Percentiles rank a stretch among this genome's conserved stretches.
Conservation (phyloP, 2,888 invertebrate genomes). For the Hirtodrosophila duncani region DNA sequence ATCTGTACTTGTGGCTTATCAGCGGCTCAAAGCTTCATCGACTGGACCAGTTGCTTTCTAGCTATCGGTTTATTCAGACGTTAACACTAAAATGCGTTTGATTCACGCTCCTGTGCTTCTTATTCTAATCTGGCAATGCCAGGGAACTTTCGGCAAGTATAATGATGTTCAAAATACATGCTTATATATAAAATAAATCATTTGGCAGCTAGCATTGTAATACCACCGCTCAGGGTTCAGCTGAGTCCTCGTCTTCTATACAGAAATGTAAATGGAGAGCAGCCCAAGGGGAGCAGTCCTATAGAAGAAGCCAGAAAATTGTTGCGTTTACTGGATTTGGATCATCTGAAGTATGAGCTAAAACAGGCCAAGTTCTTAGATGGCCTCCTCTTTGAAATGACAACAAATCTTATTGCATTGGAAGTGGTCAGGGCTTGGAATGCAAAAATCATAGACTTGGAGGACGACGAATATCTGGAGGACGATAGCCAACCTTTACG, state of each 20-base stretch:
- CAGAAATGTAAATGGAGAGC: not conserved
- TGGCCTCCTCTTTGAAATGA: constrained; percentile 36
- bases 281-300: accelerated
- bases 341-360: constrained; percentile 10
- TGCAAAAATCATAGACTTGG: accelerated
- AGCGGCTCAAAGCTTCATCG: not conserved
- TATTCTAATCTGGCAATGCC: too few species aligned
- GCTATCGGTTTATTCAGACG: not conserved
- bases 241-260: constrained; percentile 33
- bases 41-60: not conserved
- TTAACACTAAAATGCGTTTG: not conserved
- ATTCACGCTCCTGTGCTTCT: not conserved
- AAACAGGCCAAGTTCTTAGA: constrained; percentile 4
- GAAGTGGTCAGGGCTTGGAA: constrained; percentile 13
- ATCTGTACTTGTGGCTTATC: not conserved
- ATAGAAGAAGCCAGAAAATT: not conserved
- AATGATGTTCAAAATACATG: too few species aligned
- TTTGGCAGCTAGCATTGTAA: too few species aligned
- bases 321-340: constrained; percentile 8
- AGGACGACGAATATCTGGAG: not conserved
- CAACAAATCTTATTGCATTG: constrained; percentile 4
- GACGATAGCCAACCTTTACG: not conserved
- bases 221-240: not conserved
- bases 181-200: too few species aligned
- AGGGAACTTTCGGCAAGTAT: too few species aligned